Conservation (phyloP, 2,888 invertebrate genomes). For the Spilarctia lutea region DNA sequence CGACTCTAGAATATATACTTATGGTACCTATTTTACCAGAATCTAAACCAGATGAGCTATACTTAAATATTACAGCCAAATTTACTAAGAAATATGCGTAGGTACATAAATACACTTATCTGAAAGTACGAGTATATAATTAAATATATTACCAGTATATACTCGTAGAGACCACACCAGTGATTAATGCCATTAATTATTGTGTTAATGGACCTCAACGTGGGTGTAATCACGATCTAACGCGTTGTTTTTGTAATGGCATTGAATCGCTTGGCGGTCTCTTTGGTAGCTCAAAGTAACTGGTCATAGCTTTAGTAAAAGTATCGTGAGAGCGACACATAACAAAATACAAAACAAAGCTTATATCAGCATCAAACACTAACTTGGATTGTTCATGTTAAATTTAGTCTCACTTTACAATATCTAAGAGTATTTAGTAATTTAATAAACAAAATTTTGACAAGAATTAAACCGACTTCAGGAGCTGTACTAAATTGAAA, state of each 20-base stretch:
- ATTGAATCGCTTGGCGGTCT: conserved; percentile 1
- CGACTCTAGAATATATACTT: background rate
- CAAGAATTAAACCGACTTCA: too few relatives aligned
- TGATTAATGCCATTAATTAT: background rate
- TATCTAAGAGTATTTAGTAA: background rate
- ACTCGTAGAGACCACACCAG: background rate
- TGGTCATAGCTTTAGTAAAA: background rate
- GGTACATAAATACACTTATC: background rate
- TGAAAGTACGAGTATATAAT: background rate
- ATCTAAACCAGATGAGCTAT: too few relatives aligned
- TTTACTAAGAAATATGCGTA: background rate
- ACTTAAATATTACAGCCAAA: background rate
- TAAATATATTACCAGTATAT: background rate
- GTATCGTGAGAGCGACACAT: background rate
- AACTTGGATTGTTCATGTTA: background rate
- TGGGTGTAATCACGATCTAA: background rate
- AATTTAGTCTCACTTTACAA: background rate
- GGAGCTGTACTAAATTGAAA: too few relatives aligned
- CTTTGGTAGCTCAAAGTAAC: background rate
- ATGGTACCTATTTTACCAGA: background rate
- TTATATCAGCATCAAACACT: background rate
- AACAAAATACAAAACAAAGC: background rate
- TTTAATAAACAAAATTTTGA: too few relatives aligned
- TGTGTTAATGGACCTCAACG: background rate
- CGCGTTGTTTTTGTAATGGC: background rate